A percentile compares a stretch with the other conserved stretches of the same genome.
These are phyloP conservation scores for Notarius lentiginosus DNA, from an alignment of 2,113 vertebrate genomes.

Conservation along the genomic window DNA sequence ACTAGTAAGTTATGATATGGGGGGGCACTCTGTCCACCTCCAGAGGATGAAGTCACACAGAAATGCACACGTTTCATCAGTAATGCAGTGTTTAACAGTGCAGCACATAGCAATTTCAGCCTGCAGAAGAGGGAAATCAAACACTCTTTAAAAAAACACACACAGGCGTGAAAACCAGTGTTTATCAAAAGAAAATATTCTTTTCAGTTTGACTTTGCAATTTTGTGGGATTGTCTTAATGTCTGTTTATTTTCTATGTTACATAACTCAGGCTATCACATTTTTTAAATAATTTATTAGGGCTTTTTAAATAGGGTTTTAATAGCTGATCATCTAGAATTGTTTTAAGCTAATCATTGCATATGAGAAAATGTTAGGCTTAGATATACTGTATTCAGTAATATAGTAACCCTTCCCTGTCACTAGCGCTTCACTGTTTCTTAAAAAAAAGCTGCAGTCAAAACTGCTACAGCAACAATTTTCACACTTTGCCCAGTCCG, in stretches of 20 bases:
- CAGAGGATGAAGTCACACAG: background rate
- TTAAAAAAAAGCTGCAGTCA: background rate
- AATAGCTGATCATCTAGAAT: background rate
- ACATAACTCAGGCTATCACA: background rate
- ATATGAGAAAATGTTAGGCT: background rate
- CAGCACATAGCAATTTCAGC: background rate
- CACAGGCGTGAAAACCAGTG: background rate
- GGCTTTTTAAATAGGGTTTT: background rate
- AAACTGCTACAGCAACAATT: conserved; percentile 13
- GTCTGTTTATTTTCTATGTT: background rate
- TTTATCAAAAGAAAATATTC: background rate
- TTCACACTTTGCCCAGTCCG: background rate
- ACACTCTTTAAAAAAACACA: background rate
- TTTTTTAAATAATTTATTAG: background rate
- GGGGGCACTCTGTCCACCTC: background rate
- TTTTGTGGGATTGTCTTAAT: background rate
- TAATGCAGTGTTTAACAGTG: background rate
- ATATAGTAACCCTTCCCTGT: background rate
- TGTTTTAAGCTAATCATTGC: background rate
- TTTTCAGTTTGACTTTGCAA: background rate
- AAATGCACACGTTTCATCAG: background rate
- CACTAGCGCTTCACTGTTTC: background rate
- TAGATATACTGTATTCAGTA: background rate
- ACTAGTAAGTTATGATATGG: background rate
- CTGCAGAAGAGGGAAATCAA: background rate